phyloP scores from a whole-genome alignment of 2,797 vertebrate species.

The Eutrigla gurnardus region DNA sequence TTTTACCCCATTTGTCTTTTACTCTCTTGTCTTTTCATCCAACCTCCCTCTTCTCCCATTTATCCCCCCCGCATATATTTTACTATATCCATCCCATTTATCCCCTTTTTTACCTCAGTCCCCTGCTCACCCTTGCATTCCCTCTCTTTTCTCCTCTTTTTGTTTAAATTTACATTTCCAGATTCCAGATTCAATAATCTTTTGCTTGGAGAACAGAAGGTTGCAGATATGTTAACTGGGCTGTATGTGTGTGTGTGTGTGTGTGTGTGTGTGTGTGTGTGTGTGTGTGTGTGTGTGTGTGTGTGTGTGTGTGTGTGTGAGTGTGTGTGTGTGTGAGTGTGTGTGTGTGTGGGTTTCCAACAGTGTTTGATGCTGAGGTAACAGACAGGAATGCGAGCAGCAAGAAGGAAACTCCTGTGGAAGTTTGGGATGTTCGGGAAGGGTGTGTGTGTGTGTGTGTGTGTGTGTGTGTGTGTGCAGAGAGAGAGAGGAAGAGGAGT shows the following conservation, averaged over 20 bases:
- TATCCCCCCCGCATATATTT: background rate
- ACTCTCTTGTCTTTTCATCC: background rate
- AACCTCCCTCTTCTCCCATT: too few species aligned
- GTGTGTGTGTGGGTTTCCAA: background rate
- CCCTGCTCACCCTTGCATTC: background rate
- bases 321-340: constrained; percentile 17
- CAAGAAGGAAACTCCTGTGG: constrained; percentile 81
- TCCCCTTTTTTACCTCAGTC: background rate
- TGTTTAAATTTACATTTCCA: constrained; percentile 43
- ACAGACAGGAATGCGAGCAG: constrained; percentile 77
- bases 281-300: too few species aligned
- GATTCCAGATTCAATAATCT: constrained; percentile 22
- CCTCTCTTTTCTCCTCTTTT: background rate
- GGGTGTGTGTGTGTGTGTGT: constrained; percentile 56
- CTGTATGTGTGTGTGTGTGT: constrained; percentile 8
- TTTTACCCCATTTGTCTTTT: too few species aligned
- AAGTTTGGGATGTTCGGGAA: constrained; percentile 79
- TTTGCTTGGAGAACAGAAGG: constrained; percentile 30
- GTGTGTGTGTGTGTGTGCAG: constrained; percentile 38
- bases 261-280: background rate
- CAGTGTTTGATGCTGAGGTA: constrained; percentile 52
- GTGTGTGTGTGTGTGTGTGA: constrained; percentile 1
- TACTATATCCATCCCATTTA: background rate
- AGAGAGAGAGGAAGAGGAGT: constrained; percentile 75
- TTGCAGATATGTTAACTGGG: constrained; percentile 14